These are phyloP conservation scores for Sinodicranocentrus sp. DNA, from an alignment of 2,888 invertebrate genomes.

Conservation along the genomic window DNA sequence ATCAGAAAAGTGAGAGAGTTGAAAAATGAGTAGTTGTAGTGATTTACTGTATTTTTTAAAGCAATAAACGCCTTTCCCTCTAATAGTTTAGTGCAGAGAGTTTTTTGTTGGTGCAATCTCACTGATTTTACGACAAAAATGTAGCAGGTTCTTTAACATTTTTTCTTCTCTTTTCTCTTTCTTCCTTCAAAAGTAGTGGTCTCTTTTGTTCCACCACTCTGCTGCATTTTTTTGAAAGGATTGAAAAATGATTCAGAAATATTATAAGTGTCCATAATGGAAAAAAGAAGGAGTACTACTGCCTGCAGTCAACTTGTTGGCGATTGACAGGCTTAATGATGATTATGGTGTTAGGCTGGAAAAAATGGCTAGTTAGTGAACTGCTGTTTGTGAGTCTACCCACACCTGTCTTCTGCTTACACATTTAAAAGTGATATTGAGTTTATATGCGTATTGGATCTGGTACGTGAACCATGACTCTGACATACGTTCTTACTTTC, in stretches of 20 bases:
- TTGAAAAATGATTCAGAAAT: constrained; percentile 42
- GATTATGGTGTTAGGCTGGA: constrained; percentile 35
- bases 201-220: neutral
- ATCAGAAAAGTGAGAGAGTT: neutral
- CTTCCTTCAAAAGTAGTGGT: neutral
- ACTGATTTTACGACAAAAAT: constrained; percentile 55
- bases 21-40: neutral
- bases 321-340: constrained; percentile 58
- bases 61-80: no score
- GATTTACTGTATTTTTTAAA: neutral
- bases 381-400: constrained; percentile 30
- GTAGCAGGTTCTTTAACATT: constrained; percentile 16
- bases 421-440: neutral
- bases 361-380: constrained; percentile 49
- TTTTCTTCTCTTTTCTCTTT: neutral
- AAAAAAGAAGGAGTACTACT: no score
- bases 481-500: constrained; percentile 28
- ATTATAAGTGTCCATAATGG: neutral
- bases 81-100: neutral
- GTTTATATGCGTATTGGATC: neutral
- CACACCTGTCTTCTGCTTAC: constrained; percentile 32
- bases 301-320: constrained; percentile 52
- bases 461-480: neutral
- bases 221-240: constrained; percentile 2
- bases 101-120: constrained; percentile 1